Percentiles rank a stretch among this genome's conserved stretches.
Conservation (phyloP, 2,113 vertebrate genomes). For the Chauna torquata region DNA sequence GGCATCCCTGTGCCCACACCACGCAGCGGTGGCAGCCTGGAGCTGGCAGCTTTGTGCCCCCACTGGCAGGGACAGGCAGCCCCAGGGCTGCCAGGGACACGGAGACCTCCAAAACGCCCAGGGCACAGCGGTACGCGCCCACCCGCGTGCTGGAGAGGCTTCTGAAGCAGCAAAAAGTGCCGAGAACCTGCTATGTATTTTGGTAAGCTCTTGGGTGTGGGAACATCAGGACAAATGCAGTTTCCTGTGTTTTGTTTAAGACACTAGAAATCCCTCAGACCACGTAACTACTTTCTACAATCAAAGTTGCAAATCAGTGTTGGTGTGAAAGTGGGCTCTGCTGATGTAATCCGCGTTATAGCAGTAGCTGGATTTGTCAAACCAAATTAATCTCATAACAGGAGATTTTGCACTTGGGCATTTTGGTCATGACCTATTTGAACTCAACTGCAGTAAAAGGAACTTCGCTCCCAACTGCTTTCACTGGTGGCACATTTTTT, state of each 20-base stretch:
- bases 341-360: background rate
- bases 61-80: background rate
- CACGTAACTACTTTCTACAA: background rate
- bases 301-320: background rate
- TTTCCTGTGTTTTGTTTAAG: background rate
- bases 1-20: background rate
- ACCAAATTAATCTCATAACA: background rate
- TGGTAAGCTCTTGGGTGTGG: background rate
- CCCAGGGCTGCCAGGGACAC: accelerated
- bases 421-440: conserved; percentile 50
- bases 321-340: background rate
- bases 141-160: no score
- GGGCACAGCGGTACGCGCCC: no score
- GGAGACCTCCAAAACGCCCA: background rate
- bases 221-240: background rate
- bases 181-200: no score
- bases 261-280: background rate
- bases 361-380: background rate
- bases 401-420: background rate
- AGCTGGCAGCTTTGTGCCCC: background rate
- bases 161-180: background rate
- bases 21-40: accelerated
- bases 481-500: background rate
- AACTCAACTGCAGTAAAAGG: background rate
- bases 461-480: background rate